A percentile compares a stretch with the other conserved stretches of the same genome.
Conservation (phyloP, 2,113 vertebrate species). For the Dasyurus viverrinus region DNA sequence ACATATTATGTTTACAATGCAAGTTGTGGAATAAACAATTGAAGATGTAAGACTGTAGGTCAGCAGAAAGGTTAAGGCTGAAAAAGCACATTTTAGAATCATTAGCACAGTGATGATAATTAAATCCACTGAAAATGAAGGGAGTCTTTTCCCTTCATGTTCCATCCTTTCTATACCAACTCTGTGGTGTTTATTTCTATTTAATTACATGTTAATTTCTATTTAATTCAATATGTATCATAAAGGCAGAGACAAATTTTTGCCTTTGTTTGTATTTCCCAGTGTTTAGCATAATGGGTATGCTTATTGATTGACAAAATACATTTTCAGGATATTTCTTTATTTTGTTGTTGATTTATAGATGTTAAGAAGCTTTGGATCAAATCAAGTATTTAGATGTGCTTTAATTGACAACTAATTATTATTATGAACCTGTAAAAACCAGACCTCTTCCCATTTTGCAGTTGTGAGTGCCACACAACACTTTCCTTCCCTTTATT, state of each 20-base stretch:
- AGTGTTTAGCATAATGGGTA: not conserved
- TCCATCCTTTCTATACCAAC: not conserved
- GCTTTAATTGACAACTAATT: conserved; percentile 26
- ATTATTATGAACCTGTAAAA: not conserved
- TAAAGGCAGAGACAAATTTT: not conserved
- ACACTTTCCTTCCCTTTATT: conserved; percentile 8
- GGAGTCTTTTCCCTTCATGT: not conserved
- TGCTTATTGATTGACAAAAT: conserved; percentile 3
- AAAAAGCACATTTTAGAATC: not conserved
- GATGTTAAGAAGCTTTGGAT: conserved; percentile 18
- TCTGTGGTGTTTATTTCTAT: not conserved
- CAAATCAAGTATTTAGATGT: not conserved
- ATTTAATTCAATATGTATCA: not conserved
- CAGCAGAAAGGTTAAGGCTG: not conserved
- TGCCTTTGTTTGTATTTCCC: not conserved
- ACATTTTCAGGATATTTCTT: conserved; percentile 37
- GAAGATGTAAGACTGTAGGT: not conserved
- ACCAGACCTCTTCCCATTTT: conserved; percentile 38
- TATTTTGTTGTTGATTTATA: conserved; percentile 55
- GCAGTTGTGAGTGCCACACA: not conserved
- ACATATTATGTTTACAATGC: not conserved
- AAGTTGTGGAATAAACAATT: not conserved
- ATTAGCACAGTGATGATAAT: not conserved
- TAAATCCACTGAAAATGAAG: not conserved
- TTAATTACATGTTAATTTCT: not conserved